phyloP scores from a whole-genome alignment of 1,140 invertebrate species.

The Copidosoma floridanum region DNA sequence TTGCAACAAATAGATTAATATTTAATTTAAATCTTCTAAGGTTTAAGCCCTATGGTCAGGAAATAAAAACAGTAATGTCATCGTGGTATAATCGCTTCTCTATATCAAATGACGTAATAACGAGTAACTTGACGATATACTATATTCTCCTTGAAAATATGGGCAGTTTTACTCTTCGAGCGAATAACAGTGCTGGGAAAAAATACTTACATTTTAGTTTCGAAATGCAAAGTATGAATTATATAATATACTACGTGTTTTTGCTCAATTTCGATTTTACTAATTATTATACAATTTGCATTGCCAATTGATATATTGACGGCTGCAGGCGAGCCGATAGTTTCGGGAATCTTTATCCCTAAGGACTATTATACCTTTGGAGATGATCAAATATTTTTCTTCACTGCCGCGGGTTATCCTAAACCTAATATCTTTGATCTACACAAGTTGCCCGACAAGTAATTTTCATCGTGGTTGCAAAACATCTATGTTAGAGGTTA shows the following conservation, averaged over 20 bases:
- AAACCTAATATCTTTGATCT: conserved; percentile 54
- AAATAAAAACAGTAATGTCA: no score
- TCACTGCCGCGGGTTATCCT: conserved; percentile 54
- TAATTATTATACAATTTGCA: no score
- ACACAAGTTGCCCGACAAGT: conserved; percentile 4
- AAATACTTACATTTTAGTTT: conserved; percentile 37
- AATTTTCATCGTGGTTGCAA: not conserved
- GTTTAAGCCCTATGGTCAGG: not conserved
- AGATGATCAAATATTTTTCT: conserved; percentile 46
- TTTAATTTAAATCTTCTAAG: no score
- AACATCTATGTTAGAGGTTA: conserved; percentile 1
- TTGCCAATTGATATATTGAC: no score
- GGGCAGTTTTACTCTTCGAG: conserved; percentile 37
- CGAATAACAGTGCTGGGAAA: conserved; percentile 28
- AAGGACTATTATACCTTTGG: conserved; percentile 54
- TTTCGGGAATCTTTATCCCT: no score
- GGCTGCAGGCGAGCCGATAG: no score
- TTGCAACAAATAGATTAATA: not conserved
- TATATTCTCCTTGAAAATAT: conserved; percentile 32
- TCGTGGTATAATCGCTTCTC: conserved; percentile 7
- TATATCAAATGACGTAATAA: conserved; percentile 8
- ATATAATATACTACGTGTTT: not conserved
- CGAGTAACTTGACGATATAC: conserved; percentile 32
- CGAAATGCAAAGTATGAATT: conserved; percentile 37
- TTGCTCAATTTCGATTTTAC: not conserved